Conservation (phyloP, 1,140 invertebrate species). For the Mizuhopecten yessoensis region DNA sequence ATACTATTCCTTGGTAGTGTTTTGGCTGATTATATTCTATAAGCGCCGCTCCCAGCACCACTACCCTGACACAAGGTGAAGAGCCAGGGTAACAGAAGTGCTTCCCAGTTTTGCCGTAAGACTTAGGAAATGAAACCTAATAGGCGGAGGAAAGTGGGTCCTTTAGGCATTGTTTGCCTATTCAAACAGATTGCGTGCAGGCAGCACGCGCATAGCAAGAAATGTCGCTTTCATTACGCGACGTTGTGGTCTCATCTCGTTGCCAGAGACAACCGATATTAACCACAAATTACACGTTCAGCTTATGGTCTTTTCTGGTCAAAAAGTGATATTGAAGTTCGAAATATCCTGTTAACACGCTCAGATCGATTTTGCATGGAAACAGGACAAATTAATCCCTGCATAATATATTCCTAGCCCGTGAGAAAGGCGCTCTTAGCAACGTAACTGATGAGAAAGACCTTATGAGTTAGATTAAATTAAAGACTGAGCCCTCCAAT, state of each 20-base stretch:
- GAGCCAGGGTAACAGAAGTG: background rate
- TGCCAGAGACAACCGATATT: slow-evolving; percentile 9
- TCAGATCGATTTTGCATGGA: slow-evolving; percentile 17
- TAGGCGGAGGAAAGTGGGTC: background rate
- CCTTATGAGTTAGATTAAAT: background rate
- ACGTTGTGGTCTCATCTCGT: background rate
- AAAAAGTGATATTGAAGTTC: slow-evolving; percentile 28
- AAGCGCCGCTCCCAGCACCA: background rate
- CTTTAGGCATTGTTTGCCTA: slow-evolving; percentile 24
- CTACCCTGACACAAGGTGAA: background rate
- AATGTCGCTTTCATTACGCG: background rate
- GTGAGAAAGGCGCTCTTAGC: slow-evolving; percentile 17
- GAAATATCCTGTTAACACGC: slow-evolving; percentile 32
- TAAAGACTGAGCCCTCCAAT: background rate
- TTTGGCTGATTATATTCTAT: background rate
- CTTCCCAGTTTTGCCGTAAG: background rate
- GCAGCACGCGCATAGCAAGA: slow-evolving; percentile 13
- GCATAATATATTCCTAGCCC: slow-evolving; percentile 1
- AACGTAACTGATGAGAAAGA: slow-evolving; percentile 32
- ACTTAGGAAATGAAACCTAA: slow-evolving; percentile 34
- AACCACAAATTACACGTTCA: slow-evolving; percentile 18
- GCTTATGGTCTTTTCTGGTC: slow-evolving; percentile 20
- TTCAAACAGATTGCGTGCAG: slow-evolving; percentile 23
- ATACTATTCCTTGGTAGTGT: background rate
- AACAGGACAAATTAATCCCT: slow-evolving; percentile 7